These are phyloP conservation scores for Amyelois transitella DNA, from an alignment of 1,140 invertebrate genomes.

Conservation along the genomic window DNA sequence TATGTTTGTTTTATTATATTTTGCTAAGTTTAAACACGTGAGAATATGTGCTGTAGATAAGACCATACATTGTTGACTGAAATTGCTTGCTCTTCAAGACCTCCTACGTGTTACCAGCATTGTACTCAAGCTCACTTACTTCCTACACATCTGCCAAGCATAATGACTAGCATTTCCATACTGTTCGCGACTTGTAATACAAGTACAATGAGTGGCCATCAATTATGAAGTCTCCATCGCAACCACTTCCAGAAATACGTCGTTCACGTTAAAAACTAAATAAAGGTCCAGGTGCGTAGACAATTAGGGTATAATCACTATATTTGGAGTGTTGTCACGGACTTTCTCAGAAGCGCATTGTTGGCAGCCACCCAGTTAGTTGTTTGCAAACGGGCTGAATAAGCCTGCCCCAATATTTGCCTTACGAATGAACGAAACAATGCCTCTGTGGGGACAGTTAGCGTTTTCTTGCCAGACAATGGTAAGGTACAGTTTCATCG, in stretches of 20 bases:
- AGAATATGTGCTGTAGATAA: too few species aligned
- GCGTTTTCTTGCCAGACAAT: constrained; percentile 46
- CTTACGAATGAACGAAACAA: constrained; percentile 68
- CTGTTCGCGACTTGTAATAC: constrained; percentile 42
- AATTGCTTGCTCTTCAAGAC: background rate
- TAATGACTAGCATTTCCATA: background rate
- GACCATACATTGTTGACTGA: too few species aligned
- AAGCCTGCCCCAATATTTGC: constrained; percentile 62
- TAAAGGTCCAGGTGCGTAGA: constrained; percentile 57
- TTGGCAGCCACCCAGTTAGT: constrained; percentile 61
- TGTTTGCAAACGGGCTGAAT: constrained; percentile 67
- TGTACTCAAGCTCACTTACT: background rate
- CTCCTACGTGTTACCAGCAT: background rate
- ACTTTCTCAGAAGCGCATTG: constrained; percentile 54
- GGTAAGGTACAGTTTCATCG: constrained; percentile 33
- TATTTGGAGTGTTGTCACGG: constrained; percentile 68
- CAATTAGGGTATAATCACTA: constrained; percentile 69
- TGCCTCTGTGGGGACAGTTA: constrained; percentile 55
- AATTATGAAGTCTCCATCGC: constrained; percentile 31
- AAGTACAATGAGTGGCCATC: constrained; percentile 49
- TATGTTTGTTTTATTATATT: too few species aligned
- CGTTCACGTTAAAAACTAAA: constrained; percentile 58
- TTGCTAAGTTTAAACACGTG: too few species aligned
- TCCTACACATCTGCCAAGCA: background rate
- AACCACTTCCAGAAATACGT: constrained; percentile 46